A percentile compares a stretch with the other conserved stretches of the same genome.
These are phyloP conservation scores for Sparidentex hasta DNA, from an alignment of 2,797 vertebrate species.

Conservation along the genomic window DNA sequence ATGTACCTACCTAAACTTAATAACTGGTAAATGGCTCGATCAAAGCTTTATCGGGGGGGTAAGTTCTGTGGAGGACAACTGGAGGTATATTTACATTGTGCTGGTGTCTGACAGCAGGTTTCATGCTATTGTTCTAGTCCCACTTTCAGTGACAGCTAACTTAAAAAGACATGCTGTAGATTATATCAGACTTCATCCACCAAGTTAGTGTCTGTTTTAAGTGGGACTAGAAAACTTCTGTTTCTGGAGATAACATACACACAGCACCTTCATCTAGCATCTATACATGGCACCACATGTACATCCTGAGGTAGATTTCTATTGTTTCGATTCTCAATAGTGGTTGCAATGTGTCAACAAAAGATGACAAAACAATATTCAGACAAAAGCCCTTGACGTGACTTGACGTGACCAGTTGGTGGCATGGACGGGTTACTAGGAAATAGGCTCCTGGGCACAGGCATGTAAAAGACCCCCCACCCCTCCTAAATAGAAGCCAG, in stretches of 20 bases:
- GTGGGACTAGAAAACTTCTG: slow-evolving; percentile 43
- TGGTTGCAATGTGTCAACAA: slow-evolving; percentile 83
- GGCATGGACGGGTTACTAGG: slow-evolving; percentile 29
- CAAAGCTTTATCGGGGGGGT: slow-evolving; percentile 50
- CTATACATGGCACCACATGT: slow-evolving; percentile 71
- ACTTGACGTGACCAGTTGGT: slow-evolving; percentile 57
- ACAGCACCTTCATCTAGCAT: slow-evolving; percentile 74
- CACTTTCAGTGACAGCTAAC: slow-evolving; percentile 44
- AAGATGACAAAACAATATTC: slow-evolving; percentile 66
- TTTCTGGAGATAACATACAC: slow-evolving; percentile 64
- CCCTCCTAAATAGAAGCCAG: not conserved
- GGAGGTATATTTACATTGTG: slow-evolving; percentile 76
- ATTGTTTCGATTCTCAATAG: slow-evolving; percentile 77
- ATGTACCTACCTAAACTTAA: slow-evolving; percentile 21
- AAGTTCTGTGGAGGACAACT: slow-evolving; percentile 52
- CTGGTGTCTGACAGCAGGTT: slow-evolving; percentile 74
- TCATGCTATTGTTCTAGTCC: slow-evolving; percentile 54
- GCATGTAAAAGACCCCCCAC: not conserved
- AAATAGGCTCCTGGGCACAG: slow-evolving; percentile 11
- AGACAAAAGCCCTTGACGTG: slow-evolving; percentile 71
- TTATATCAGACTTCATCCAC: slow-evolving; percentile 25
- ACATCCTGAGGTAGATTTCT: slow-evolving; percentile 89
- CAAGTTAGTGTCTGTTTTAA: slow-evolving; percentile 36
- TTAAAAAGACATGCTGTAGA: slow-evolving; percentile 21
- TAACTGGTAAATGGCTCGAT: slow-evolving; percentile 49